Evolutionary conservation across 2,888 invertebrate genomes (phyloP), one percentile per base, ranked within the genome.

Genomic region (Amiota mariae): DNA sequence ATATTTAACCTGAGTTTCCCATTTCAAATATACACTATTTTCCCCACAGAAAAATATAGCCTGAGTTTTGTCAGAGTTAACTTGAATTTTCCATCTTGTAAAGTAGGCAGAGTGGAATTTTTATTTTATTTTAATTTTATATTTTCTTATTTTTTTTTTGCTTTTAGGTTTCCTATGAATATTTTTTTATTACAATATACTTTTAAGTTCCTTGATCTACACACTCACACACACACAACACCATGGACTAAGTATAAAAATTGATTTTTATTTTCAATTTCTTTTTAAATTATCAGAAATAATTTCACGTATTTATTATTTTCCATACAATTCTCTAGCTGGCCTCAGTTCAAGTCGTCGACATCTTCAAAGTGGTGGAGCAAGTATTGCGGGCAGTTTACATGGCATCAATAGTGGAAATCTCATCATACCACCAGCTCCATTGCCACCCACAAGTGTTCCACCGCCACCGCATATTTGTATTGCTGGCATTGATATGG

Each of bases 381-480:
- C 89, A 70, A 90, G 90, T 79, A 87, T 90, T 74, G 90, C 90
- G n/a, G 90, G 90, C 72, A 90, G 90, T 76, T 79, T 90, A 71
- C 90, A 90, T 74, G 90, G 90, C 76, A 89, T 90, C 51, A 90
- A 90, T 76, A 89, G 88, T 75, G 89, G 89, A 49, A 87, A 85
- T 36, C 77, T 90, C 73, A 87, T 89, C 75, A 90, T 90, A 78
- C 90, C 90, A 70, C 90, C 90, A 11, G 90, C 90, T 12, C 90
- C 90, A n/a, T 77, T 89, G 76, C 90, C 90, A 72, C 90, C 90
- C 24, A 89, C 89, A 49, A 89, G 89, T 75, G 88, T 90, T 72
- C 90, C 90, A 73, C 90, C 90, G 73, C 90, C 90, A 15, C 90
- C 90, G 11, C 90, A 90, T 74, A 89, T 90, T 66, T 90, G 90